phyloP scores from a whole-genome alignment of 2,797 vertebrate species.

The Coregonus sp. region DNA sequence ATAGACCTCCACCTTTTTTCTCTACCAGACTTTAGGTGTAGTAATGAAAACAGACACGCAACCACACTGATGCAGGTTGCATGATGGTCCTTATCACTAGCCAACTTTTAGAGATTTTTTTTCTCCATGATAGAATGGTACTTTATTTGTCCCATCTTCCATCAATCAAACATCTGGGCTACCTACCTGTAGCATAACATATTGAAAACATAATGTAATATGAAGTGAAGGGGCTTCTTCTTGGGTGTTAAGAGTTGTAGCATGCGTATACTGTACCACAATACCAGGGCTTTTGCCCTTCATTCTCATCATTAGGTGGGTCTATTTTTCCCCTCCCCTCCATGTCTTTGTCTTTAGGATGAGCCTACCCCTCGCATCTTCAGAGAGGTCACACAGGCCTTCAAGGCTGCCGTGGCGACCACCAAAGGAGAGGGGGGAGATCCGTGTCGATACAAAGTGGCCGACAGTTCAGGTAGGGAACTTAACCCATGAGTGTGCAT shows the following conservation, averaged over 20 bases:
- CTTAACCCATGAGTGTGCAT: not conserved
- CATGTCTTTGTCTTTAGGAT: constrained; percentile 54
- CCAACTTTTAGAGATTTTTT: not conserved
- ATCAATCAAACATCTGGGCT: not conserved
- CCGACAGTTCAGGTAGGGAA: constrained; percentile 84
- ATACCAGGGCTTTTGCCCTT: not conserved
- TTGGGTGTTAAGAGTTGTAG: not conserved
- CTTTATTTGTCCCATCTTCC: not conserved
- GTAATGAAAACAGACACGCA: not conserved
- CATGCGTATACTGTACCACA: not conserved
- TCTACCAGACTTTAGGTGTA: not conserved
- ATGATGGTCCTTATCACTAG: not conserved
- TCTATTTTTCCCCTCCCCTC: not conserved
- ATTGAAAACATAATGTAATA: too few species aligned
- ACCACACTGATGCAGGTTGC: not conserved
- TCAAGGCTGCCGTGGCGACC: constrained; percentile 90
- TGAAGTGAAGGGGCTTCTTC: too few species aligned
- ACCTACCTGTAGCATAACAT: not conserved
- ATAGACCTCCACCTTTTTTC: not conserved
- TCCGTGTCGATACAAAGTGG: constrained; percentile 84
- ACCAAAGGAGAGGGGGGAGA: constrained; percentile 83
- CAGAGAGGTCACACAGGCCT: constrained; percentile 89
- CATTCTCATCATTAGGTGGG: not conserved
- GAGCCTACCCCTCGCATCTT: constrained; percentile 80
- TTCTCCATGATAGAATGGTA: not conserved